phyloP scores from a whole-genome alignment of 53 echinoderm and acorn worm genomes.

The Stichopus horrens region DNA sequence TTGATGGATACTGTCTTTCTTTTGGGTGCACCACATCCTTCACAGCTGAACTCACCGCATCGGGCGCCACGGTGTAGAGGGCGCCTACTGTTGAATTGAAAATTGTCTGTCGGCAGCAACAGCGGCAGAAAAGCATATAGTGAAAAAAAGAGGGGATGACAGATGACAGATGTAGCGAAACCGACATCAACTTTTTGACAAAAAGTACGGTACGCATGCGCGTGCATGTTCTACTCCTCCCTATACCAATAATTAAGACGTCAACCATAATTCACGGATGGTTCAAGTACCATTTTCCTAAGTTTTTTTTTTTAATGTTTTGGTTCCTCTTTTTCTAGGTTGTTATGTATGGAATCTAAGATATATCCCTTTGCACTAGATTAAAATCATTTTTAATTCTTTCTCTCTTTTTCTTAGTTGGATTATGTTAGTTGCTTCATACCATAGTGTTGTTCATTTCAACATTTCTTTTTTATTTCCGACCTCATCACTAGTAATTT shows the following conservation, averaged over 20 bases:
- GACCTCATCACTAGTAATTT: no score
- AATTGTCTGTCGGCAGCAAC: constrained; percentile 32
- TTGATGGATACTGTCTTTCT: no score
- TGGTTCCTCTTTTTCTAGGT: no score
- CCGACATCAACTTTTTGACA: constrained; percentile 9
- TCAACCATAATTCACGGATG: background rate
- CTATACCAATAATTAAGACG: background rate
- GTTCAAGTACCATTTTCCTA: background rate
- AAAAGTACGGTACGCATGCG: constrained; percentile 20
- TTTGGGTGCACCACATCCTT: background rate
- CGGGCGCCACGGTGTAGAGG: constrained; percentile 14
- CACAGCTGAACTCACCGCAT: constrained; percentile 39
- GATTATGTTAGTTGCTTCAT: no score
- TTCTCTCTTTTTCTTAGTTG: no score
- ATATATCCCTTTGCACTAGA: no score
- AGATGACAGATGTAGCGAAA: constrained; percentile 2
- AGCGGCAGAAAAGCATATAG: constrained; percentile 26
- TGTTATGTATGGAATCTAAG: no score
- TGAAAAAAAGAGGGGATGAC: background rate
- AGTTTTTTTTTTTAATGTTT: background rate
- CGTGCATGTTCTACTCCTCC: background rate
- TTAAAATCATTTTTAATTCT: no score
- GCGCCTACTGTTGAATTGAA: constrained; percentile 20
- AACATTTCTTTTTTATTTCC: no score
- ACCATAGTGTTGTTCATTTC: no score